These are phyloP conservation scores for Neoniphon sammara DNA, from an alignment of 2,797 vertebrate species.

Conservation along the genomic window DNA sequence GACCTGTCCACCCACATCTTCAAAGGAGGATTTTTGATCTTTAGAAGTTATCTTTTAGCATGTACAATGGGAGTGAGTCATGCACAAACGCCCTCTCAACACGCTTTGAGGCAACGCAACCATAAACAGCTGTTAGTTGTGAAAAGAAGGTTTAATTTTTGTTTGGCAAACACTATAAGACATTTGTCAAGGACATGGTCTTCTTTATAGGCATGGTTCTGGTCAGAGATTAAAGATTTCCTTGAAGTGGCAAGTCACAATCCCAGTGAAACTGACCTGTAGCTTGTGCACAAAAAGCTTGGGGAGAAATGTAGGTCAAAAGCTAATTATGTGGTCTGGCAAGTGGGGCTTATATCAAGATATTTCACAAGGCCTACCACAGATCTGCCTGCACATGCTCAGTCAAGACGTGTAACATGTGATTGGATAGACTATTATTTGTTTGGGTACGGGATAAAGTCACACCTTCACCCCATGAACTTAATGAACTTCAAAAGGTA, in stretches of 20 bases:
- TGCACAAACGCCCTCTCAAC: slow-evolving; percentile 60
- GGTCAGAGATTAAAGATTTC: slow-evolving; percentile 57
- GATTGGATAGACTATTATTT: slow-evolving; percentile 72
- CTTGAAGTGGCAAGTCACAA: slow-evolving; percentile 56
- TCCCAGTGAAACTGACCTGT: slow-evolving; percentile 72
- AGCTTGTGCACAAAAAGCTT: slow-evolving; percentile 62
- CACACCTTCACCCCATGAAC: slow-evolving; percentile 77
- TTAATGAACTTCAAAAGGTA: slow-evolving; percentile 68
- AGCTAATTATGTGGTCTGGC: slow-evolving; percentile 80
- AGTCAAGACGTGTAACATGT: slow-evolving; percentile 71
- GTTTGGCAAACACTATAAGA: slow-evolving; percentile 63
- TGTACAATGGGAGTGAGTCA: slow-evolving; percentile 72
- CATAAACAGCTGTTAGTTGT: slow-evolving; percentile 73
- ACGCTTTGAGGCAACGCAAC: slow-evolving; percentile 59
- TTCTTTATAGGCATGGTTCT: slow-evolving; percentile 33
- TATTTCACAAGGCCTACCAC: slow-evolving; percentile 76
- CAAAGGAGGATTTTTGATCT: slow-evolving; percentile 68
- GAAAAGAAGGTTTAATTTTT: slow-evolving; percentile 59
- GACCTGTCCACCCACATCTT: slow-evolving; percentile 72
- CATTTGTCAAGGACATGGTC: slow-evolving; percentile 50
- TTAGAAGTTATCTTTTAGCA: slow-evolving; percentile 67
- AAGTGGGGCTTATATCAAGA: slow-evolving; percentile 77
- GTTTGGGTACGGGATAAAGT: slow-evolving; percentile 73
- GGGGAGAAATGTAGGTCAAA: slow-evolving; percentile 80
- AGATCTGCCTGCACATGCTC: slow-evolving; percentile 76